Evolutionary conservation across 2,888 invertebrate genomes (phyloP).

Genomic region (Apamea anceps): DNA sequence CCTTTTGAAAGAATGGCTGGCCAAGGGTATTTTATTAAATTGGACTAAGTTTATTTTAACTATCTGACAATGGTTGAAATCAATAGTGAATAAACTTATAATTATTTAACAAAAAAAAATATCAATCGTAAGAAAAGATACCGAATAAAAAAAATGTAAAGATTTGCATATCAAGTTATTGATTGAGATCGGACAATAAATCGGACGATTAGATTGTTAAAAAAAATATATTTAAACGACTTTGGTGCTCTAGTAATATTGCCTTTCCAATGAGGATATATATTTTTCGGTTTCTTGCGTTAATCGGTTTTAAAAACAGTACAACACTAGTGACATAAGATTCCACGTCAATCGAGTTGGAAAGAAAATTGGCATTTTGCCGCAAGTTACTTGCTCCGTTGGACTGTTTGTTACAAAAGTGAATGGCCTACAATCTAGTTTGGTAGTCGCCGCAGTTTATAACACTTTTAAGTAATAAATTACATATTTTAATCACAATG

Average conservation of each 20-base stretch:
- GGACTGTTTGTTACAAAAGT: slow-evolving; percentile 82
- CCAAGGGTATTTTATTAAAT: not conserved
- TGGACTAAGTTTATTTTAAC: too few relatives aligned
- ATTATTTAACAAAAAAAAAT: not conserved
- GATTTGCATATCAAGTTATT: not conserved
- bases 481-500: slow-evolving; percentile 88
- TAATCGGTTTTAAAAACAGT: slow-evolving; percentile 58
- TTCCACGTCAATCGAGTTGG: slow-evolving; percentile 91
- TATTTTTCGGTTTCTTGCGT: slow-evolving; percentile 1
- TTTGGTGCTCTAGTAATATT: not conserved
- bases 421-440: slow-evolving; percentile 83
- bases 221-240: not conserved
- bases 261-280: not conserved
- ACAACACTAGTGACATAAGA: slow-evolving; percentile 84
- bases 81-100: not conserved
- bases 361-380: slow-evolving; percentile 87
- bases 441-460: slow-evolving; percentile 75
- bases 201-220: too few relatives aligned
- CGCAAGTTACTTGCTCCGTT: slow-evolving; percentile 79
- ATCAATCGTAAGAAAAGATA: not conserved
- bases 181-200: not conserved
- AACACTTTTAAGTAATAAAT: slow-evolving; percentile 68
- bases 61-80: not conserved
- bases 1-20: not conserved
- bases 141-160: not conserved